Evolutionary conservation across 35 echinoderm and acorn worm genomes (phyloP).

Genomic region (Anneissia japonica): DNA sequence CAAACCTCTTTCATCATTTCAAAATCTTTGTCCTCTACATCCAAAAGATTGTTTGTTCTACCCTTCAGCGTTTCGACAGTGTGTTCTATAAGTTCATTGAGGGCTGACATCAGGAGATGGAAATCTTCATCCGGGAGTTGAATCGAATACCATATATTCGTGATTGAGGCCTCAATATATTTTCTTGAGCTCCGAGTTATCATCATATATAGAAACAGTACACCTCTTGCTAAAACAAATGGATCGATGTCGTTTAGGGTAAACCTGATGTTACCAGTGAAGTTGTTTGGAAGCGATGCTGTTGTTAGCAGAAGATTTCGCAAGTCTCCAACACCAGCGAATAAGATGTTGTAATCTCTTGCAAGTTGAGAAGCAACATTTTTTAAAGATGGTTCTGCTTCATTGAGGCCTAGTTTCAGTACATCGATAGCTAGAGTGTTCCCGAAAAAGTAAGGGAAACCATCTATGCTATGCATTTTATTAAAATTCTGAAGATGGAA

Average conservation of each 20-base stretch:
- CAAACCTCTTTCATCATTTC: too few relatives aligned
- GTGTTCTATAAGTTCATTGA: background rate
- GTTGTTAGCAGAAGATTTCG: constrained; percentile 31
- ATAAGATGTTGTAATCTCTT: constrained; percentile 20
- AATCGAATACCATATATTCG: constrained; percentile 41
- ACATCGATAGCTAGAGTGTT: constrained; percentile 60
- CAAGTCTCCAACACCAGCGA: constrained; percentile 18
- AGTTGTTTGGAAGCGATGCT: constrained; percentile 27
- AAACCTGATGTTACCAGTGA: constrained; percentile 37
- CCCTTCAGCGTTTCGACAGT: too few relatives aligned
- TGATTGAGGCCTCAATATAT: constrained; percentile 11
- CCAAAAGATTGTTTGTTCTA: too few relatives aligned
- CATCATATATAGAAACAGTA: constrained; percentile 62
- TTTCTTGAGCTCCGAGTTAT: background rate
- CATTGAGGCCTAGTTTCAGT: too few relatives aligned
- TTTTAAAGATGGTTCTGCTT: constrained; percentile 32
- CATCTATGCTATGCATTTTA: background rate
- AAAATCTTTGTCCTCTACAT: too few relatives aligned
- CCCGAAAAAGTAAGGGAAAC: constrained; percentile 42
- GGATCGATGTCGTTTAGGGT: constrained; percentile 59
- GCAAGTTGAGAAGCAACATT: background rate
- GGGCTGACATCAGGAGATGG: background rate
- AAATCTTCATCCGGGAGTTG: constrained; percentile 30
- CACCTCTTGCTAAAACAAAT: constrained; percentile 45
- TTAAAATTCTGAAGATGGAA: too few relatives aligned